phyloP scores from a whole-genome alignment of 2,113 vertebrate species.

The Callionymus lyra region DNA sequence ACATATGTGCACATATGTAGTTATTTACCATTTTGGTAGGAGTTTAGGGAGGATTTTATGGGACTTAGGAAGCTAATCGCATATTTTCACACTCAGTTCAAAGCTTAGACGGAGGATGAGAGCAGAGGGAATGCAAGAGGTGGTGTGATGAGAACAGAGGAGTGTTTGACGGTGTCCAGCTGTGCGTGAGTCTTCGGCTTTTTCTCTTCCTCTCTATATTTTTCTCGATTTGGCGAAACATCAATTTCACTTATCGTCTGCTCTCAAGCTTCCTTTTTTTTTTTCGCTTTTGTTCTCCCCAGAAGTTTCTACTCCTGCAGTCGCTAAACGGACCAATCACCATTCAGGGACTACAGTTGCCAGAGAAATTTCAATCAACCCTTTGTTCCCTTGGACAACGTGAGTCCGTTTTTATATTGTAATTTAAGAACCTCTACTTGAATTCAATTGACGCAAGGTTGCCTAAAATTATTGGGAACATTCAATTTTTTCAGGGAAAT shows the following conservation, averaged over 20 bases:
- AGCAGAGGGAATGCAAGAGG: constrained; percentile 16
- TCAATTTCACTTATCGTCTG: constrained; percentile 33
- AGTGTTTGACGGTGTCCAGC: constrained; percentile 23
- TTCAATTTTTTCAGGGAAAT: no score
- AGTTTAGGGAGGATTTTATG: constrained; percentile 33
- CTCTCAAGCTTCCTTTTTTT: constrained; percentile 28
- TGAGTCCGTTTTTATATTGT: not conserved
- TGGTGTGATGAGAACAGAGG: constrained; percentile 16
- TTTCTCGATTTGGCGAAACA: constrained; percentile 48
- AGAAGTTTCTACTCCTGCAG: constrained; percentile 3
- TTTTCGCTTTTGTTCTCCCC: constrained; percentile 9
- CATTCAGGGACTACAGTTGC: constrained; percentile 25
- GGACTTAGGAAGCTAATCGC: constrained; percentile 27
- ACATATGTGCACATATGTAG: constrained; percentile 21
- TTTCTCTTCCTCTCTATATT: constrained; percentile 28
- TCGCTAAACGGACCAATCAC: constrained; percentile 14
- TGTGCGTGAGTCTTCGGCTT: constrained; percentile 25
- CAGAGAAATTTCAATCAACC: constrained; percentile 24
- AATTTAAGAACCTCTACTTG: not conserved
- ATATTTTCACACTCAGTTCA: constrained; percentile 37
- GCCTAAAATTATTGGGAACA: no score
- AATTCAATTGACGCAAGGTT: no score
- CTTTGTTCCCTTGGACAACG: constrained; percentile 17
- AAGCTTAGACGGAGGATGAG: constrained; percentile 34
- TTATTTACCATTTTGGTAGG: constrained; percentile 28